Evolutionary conservation across 2,888 invertebrate species (phyloP), one percentile per base, ranked within the genome.

Genomic region (Ornithoptera alexandrae): DNA sequence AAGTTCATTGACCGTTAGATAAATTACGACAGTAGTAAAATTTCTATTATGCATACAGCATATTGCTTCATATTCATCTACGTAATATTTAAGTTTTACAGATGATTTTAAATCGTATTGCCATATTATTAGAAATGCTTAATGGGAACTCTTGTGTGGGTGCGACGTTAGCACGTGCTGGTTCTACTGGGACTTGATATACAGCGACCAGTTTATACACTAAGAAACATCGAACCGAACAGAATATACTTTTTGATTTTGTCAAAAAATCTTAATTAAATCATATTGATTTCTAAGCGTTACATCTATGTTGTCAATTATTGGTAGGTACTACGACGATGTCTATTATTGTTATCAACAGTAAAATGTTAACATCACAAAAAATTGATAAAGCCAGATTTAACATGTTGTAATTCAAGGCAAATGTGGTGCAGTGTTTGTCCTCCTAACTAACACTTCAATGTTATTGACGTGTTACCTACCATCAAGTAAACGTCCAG

Each of bases 11-110:
- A 80, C 84, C 84, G 80, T 79, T 81, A 79, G 73, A 73, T 77
- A 78, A 78, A 79, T 80, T 80, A 81, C 79, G 75, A 70, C 69
- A 73, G 77, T 84, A 79, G 78, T 82, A 81, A 80, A 81, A 79
- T 76, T 78, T 77, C 68, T 79, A 79, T 77, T 75, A 76, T 65
- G 77, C 74, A 72, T 72, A 72, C 72, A 36, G 10, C 15, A 24
- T 61, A 65, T 59, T 71, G 46, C 50, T 56, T 30, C 62, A 68
- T 24, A 46, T 61, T 46, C 36, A 17, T 30, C 22, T 68, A 62
- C 30, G n/a, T 46, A 30, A 59, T 39, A 69, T 62, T 15, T 58
- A 59, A 46, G 20, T 17, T 59, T 20, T 30, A 46, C 42, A 39
- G 20, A 53, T 60, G 7, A 74, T 65, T 71, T 53, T 73, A 68